Evolutionary conservation across 2,797 vertebrate species (phyloP).

Genomic region (Sebastes reedi): DNA sequence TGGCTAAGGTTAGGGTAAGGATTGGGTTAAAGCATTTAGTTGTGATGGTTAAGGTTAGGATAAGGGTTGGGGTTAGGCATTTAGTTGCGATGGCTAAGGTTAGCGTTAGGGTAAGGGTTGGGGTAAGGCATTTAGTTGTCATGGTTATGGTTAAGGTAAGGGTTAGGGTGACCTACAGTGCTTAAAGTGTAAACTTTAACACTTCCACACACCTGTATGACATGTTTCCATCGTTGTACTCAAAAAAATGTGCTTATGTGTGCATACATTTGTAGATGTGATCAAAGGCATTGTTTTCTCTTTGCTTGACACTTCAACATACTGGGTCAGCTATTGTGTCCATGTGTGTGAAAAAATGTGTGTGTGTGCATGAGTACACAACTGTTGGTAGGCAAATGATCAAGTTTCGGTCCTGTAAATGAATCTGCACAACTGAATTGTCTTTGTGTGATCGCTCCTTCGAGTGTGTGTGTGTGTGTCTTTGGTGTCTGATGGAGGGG

Average conservation of each 20-base stretch:
- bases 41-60: no score
- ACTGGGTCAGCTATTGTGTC: not conserved
- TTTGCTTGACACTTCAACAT: not conserved
- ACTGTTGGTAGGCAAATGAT: slow-evolving; percentile 20
- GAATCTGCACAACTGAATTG: slow-evolving; percentile 47
- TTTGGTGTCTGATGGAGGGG: slow-evolving; percentile 59
- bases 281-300: not conserved
- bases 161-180: no score
- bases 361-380: not conserved
- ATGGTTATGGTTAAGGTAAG: not conserved
- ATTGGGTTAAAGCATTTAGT: no score
- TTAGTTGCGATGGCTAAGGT: no score
- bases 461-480: slow-evolving; percentile 13
- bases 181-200: not conserved
- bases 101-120: no score
- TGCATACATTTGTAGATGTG: not conserved
- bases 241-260: not conserved
- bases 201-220: not conserved
- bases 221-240: not conserved
- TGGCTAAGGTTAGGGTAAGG: no score
- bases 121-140: no score
- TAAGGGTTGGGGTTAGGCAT: no score
- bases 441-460: slow-evolving; percentile 8
- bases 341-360: not conserved
- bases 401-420: slow-evolving; percentile 56